These are phyloP conservation scores for Parauchenoglanis punctatus DNA, from an alignment of 2,797 vertebrate genomes.

Conservation along the genomic window DNA sequence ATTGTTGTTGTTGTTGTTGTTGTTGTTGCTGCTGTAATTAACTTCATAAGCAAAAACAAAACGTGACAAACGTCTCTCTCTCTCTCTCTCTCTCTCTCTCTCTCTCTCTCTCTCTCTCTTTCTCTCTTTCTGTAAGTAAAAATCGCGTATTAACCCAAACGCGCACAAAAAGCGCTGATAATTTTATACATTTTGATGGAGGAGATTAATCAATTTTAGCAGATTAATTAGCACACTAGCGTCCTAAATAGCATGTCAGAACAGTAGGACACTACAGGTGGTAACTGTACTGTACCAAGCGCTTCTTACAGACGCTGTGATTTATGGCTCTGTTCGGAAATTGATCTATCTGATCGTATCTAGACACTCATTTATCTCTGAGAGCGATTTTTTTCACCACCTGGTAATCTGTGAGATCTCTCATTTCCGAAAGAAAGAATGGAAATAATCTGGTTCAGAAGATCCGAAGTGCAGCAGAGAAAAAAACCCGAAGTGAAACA, in stretches of 20 bases:
- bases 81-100: background rate
- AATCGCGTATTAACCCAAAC: background rate
- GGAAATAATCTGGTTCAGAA: background rate
- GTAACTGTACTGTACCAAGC: background rate
- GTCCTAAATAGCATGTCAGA: background rate
- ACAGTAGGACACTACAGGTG: slow-evolving; percentile 2
- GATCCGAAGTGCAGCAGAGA: slow-evolving; percentile 4
- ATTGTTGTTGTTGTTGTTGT: background rate
- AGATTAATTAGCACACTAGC: background rate
- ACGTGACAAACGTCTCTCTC: background rate
- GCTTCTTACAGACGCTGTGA: background rate
- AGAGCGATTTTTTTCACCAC: background rate
- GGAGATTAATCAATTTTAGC: background rate
- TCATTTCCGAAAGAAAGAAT: slow-evolving; percentile 10
- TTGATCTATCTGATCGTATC: slow-evolving; percentile 23
- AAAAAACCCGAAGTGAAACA: background rate
- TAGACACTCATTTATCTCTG: slow-evolving; percentile 3
- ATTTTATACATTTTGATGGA: background rate
- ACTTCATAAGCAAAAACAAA: background rate
- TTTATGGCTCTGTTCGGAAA: slow-evolving; percentile 32
- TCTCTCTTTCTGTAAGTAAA: background rate
- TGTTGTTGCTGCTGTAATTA: background rate
- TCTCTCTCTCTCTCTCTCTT: background rate
- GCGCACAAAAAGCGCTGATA: background rate
- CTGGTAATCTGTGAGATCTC: slow-evolving; percentile 21